Percentiles rank a stretch among this genome's conserved stretches.
These are phyloP conservation scores for Aporrectodea caliginosa DNA, from an alignment of 1,140 invertebrate genomes.

Conservation along the genomic window DNA sequence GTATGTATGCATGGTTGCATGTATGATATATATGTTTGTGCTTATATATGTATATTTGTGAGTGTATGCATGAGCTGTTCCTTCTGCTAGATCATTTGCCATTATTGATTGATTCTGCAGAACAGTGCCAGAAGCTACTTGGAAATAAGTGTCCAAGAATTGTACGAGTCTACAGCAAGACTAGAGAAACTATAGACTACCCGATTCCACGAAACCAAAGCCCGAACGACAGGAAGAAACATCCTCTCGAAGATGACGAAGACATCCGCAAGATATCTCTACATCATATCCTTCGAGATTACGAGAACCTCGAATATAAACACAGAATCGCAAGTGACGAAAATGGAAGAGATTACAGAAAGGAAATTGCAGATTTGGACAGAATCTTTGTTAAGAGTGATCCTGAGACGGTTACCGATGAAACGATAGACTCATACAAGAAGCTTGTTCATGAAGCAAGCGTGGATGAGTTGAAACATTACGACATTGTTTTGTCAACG, in stretches of 20 bases:
- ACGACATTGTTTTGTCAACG: constrained; percentile 44
- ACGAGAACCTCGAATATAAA: constrained; percentile 31
- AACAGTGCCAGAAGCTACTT: constrained; percentile 38
- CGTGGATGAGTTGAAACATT: constrained; percentile 39
- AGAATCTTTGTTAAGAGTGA: too few species aligned
- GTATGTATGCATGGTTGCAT: too few species aligned
- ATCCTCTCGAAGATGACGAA: neutral
- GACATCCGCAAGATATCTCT: constrained; percentile 39
- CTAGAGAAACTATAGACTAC: constrained; percentile 41
- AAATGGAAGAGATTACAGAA: constrained; percentile 38
- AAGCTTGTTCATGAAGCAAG: constrained; percentile 37
- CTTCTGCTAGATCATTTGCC: too few species aligned
- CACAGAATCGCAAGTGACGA: constrained; percentile 42
- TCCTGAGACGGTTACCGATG: constrained; percentile 41
- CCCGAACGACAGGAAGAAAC: neutral
- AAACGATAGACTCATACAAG: constrained; percentile 38
- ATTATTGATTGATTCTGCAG: too few species aligned
- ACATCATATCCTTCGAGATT: constrained; percentile 40
- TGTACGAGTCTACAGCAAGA: constrained; percentile 45
- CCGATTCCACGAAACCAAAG: constrained; percentile 36
- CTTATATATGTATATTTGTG: too few species aligned
- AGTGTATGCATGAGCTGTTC: too few species aligned
- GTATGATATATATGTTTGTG: too few species aligned
- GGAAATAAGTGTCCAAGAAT: constrained; percentile 37
- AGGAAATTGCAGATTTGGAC: too few species aligned